Evolutionary conservation across 2,888 invertebrate species (phyloP), one percentile per base, ranked within the genome.

Genomic region (Ormyrus pomaceus): DNA sequence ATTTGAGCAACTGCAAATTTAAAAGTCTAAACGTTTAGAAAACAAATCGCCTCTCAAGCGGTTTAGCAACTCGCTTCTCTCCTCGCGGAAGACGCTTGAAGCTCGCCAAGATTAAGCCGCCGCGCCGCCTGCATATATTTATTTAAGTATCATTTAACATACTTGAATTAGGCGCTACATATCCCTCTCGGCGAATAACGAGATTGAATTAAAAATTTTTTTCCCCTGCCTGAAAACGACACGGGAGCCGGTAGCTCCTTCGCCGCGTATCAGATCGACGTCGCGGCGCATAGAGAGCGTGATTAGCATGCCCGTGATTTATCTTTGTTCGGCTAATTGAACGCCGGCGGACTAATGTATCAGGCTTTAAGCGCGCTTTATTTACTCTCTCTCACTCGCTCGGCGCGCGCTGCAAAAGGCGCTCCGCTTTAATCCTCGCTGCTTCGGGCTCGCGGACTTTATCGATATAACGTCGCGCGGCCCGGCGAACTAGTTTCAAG

Each of bases 281-380:
- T 48, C 6, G 13, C 48, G 6, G 48, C 6, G 13, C 10, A 56
- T n/a, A 19, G 13, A 56, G 50, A 19, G 6, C 11, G 11, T 7
- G 5, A 64, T 64, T 73, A 73, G 73, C 73, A 73, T 45, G 46
- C 8, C 53, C 34, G 13, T 59, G 66, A 75, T 75, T 75, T 75
- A 75, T 66, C 66, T 58, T 66, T 50, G 66, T 59, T 34, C 5
- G 8, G 13, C 74, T 66, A 75, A 75, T 75, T 66, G 58, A 75
- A 75, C 34, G 46, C 58, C 11, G n/a, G 13, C 56, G 7, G 13
- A 48, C 56, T 65, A 72, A 72, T 61, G 51, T 45, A 72, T 61
- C 62, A 72, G 45, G 34, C 62, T 72, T 72, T n/a, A 72, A 72
- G n/a, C n/a, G 51, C 53, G 51, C 53, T 62, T 59, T 72, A 61